phyloP scores from a whole-genome alignment of 2,888 invertebrate species.

The Drymonia ruficornis region DNA sequence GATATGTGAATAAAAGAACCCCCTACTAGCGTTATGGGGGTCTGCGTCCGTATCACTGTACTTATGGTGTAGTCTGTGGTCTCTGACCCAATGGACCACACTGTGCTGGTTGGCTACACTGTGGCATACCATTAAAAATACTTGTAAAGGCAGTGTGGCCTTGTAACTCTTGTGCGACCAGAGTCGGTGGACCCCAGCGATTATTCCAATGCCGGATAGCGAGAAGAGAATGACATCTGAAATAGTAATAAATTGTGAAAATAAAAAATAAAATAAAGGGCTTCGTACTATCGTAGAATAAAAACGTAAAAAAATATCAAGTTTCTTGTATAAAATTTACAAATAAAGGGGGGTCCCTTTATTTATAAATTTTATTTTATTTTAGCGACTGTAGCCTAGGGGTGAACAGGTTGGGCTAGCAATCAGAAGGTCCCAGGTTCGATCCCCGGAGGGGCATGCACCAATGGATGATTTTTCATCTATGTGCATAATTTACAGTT shows the following conservation, averaged over 20 bases:
- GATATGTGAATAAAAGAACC: conserved; percentile 93
- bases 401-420: too few relatives aligned
- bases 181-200: conserved; percentile 47
- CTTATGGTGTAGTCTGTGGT: conserved; percentile 53
- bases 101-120: conserved; percentile 45
- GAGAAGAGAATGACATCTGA: conserved; percentile 26
- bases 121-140: conserved; percentile 47
- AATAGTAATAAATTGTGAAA: not conserved
- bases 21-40: conserved; percentile 89
- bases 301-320: too few relatives aligned
- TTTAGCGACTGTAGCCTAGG: too few relatives aligned
- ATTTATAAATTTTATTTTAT: too few relatives aligned
- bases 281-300: too few relatives aligned
- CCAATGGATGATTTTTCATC: too few relatives aligned
- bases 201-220: conserved; percentile 30
- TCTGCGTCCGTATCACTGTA: conserved; percentile 91
- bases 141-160: conserved; percentile 42
- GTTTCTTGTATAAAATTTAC: too few relatives aligned
- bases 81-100: conserved; percentile 38
- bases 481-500: too few relatives aligned
- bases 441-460: too few relatives aligned
- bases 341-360: too few relatives aligned
- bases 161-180: conserved; percentile 50
- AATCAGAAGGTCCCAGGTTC: too few relatives aligned
- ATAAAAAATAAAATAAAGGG: too few relatives aligned